Conservation (phyloP, 92 coral and sea anemone genomes). For the Epizoanthus rinbou region DNA sequence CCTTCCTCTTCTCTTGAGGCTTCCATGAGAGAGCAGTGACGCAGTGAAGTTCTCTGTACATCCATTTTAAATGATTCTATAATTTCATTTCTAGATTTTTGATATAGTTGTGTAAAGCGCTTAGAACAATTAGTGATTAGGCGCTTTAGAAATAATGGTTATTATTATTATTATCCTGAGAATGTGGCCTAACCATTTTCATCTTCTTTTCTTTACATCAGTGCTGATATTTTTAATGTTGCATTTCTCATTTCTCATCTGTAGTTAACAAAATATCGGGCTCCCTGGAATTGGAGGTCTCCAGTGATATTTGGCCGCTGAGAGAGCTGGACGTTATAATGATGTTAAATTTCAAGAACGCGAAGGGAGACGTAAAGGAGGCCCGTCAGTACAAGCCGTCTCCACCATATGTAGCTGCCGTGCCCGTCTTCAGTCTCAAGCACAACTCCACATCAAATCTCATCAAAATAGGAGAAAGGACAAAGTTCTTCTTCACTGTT, state of each 20-base stretch:
- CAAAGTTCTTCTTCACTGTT: constrained; percentile 60
- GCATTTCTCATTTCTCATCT: neutral
- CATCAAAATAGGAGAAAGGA: constrained; percentile 72
- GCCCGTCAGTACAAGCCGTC: constrained; percentile 66
- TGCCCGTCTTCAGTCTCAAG: constrained; percentile 77
- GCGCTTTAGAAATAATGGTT: too few species aligned
- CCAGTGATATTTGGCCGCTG: constrained; percentile 66
- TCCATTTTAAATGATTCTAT: too few species aligned
- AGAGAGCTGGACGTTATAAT: constrained; percentile 69
- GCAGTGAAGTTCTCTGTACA: too few species aligned
- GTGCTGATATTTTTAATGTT: too few species aligned
- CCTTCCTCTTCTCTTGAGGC: too few species aligned
- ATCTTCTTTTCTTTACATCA: too few species aligned
- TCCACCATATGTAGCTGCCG: constrained; percentile 78
- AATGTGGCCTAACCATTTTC: too few species aligned
- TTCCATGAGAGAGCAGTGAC: too few species aligned
- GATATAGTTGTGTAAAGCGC: too few species aligned
- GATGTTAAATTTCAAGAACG: constrained; percentile 64
- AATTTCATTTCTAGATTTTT: too few species aligned
- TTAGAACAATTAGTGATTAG: too few species aligned
- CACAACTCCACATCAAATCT: constrained; percentile 60
- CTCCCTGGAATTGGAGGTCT: constrained; percentile 55
- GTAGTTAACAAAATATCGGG: constrained; percentile 66
- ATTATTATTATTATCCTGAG: too few species aligned
- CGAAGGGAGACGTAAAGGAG: constrained; percentile 57